A percentile compares a stretch with the other conserved stretches of the same genome.
phyloP scores from a whole-genome alignment of 2,113 vertebrate species.

The Alligator sinensis region DNA sequence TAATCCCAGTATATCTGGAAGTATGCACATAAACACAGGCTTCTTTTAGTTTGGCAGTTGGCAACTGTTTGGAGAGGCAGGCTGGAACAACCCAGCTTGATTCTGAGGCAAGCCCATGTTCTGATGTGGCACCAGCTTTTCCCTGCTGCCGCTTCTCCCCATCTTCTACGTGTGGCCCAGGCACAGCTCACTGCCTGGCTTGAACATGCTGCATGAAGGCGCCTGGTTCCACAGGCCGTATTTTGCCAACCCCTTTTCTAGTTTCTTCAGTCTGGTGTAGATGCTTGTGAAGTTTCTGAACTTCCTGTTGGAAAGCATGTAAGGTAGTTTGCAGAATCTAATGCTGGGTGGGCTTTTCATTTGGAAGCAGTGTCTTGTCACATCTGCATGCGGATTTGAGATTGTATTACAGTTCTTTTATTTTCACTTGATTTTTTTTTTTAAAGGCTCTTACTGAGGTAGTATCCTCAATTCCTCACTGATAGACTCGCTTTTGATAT shows the following conservation, averaged over 20 bases:
- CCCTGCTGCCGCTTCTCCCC: too few relatives aligned
- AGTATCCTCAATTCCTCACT: not conserved
- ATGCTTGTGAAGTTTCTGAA: not conserved
- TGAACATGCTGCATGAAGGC: too few relatives aligned
- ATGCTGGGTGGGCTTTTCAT: not conserved
- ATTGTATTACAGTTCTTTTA: not conserved
- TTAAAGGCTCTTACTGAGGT: not conserved
- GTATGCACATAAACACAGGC: too few relatives aligned
- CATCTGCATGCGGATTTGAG: not conserved
- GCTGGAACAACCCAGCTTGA: too few relatives aligned
- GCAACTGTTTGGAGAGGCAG: too few relatives aligned
- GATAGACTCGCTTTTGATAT: not conserved
- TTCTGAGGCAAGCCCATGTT: too few relatives aligned
- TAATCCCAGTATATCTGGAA: too few relatives aligned
- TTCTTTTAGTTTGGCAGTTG: too few relatives aligned
- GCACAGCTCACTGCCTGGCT: too few relatives aligned
- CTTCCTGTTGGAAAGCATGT: not conserved
- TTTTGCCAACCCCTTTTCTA: not conserved
- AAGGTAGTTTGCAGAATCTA: not conserved
- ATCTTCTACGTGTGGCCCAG: too few relatives aligned
- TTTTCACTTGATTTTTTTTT: not conserved
- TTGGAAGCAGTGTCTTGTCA: not conserved
- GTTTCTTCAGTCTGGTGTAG: not conserved
- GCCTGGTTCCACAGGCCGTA: too few relatives aligned
- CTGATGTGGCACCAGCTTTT: too few relatives aligned